Conservation (phyloP, 2,888 invertebrate species). For the Cryptus viduatorius region DNA sequence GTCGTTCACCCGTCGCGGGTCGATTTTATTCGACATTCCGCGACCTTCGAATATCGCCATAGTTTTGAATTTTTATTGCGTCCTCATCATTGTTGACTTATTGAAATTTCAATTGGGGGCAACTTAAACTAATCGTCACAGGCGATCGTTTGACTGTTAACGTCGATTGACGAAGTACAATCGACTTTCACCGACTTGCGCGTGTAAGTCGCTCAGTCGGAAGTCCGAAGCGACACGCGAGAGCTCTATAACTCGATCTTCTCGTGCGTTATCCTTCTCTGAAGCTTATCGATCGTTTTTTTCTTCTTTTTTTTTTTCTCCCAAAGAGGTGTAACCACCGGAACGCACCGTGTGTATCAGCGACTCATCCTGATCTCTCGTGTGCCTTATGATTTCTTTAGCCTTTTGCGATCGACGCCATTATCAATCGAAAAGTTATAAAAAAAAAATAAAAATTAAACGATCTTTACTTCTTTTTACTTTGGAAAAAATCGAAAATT, state of each 20-base stretch:
- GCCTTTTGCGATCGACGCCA: not conserved
- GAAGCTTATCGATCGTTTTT: constrained; percentile 13
- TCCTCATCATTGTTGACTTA: not conserved
- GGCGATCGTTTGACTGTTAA: not conserved
- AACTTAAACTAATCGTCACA: not conserved
- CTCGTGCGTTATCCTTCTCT: not conserved
- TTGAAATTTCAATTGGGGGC: not conserved
- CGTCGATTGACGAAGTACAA: constrained; percentile 7
- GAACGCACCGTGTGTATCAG: not conserved
- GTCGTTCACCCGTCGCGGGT: no score
- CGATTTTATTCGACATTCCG: no score
- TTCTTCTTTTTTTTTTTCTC: not conserved
- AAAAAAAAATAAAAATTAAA: no score
- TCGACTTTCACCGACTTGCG: constrained; percentile 11
- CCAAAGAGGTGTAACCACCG: not conserved
- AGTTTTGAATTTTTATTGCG: no score
- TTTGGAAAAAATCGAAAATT: no score
- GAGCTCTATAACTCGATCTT: not conserved
- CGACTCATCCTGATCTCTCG: not conserved
- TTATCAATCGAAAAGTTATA: not conserved
- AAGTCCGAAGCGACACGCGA: constrained; percentile 2
- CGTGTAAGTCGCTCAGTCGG: not conserved
- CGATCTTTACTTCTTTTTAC: no score
- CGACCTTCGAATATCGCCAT: no score
- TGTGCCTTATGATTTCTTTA: not conserved